Conservation (phyloP, 2,113 vertebrate species). For the Aphyosemion australe region DNA sequence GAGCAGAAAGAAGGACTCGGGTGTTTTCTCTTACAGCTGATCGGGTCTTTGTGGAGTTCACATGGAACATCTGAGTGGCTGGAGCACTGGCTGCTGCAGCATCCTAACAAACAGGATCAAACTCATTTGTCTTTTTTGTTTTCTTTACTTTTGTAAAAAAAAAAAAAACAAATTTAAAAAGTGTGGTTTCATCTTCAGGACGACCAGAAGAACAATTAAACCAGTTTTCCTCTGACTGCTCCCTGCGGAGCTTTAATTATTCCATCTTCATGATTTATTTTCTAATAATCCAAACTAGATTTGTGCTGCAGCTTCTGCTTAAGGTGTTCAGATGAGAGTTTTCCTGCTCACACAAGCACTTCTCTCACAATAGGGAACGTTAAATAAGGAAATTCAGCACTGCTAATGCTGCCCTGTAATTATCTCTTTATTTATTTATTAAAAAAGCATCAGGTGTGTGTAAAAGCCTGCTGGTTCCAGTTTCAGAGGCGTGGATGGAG, state of each 20-base stretch:
- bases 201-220: slow-evolving; percentile 51
- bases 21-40: slow-evolving; percentile 5
- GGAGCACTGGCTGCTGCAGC: slow-evolving; percentile 77
- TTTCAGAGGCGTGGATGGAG: slow-evolving; percentile 1
- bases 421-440: neutral
- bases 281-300: slow-evolving; percentile 28
- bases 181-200: slow-evolving; percentile 51
- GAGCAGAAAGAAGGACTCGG: slow-evolving; percentile 3
- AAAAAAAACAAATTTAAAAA: slow-evolving; percentile 25
- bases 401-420: neutral
- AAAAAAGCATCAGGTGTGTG: neutral
- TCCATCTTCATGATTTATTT: slow-evolving; percentile 27
- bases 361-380: neutral
- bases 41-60: slow-evolving; percentile 18
- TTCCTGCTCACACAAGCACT: neutral
- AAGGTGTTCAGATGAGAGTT: too few relatives aligned
- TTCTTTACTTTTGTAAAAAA: slow-evolving; percentile 45
- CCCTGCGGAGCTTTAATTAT: slow-evolving; percentile 28
- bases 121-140: slow-evolving; percentile 31
- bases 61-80: slow-evolving; percentile 39
- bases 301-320: slow-evolving; percentile 29
- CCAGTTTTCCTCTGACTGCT: slow-evolving; percentile 37
- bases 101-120: slow-evolving; percentile 14
- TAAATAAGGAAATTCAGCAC: slow-evolving; percentile 9
- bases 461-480: slow-evolving; percentile 33